Evolutionary conservation across 2,797 vertebrate species (phyloP).

Genomic region (Pelochelys cantorii): DNA sequence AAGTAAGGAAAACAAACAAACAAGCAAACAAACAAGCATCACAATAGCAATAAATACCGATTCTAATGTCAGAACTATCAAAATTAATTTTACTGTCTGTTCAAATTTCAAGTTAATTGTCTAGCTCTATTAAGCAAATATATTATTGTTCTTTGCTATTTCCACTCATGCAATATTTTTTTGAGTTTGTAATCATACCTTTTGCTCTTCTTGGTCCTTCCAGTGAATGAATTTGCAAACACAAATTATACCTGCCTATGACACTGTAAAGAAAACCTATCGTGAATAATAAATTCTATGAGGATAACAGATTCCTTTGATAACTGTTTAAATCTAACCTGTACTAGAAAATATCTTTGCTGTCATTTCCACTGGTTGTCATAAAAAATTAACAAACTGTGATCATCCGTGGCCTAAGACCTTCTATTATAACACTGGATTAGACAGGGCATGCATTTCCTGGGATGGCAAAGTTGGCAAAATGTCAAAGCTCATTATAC

Average conservation of each 20-base stretch:
- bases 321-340: neutral
- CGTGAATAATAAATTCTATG: neutral
- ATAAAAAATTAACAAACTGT: neutral
- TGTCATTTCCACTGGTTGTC: neutral
- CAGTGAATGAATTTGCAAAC: neutral
- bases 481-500: conserved; percentile 66
- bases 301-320: neutral
- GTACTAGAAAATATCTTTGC: neutral
- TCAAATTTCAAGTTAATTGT: neutral
- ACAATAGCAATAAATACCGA: neutral
- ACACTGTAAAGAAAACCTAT: neutral
- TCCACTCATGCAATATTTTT: neutral
- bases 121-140: neutral
- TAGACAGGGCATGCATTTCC: conserved; percentile 36
- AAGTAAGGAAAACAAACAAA: neutral
- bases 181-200: neutral
- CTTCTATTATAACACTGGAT: conserved; percentile 43
- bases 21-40: neutral
- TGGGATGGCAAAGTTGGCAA: conserved; percentile 70
- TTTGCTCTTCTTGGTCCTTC: neutral
- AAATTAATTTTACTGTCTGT: neutral
- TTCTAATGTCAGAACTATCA: neutral
- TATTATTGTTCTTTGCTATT: neutral
- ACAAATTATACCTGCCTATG: neutral
- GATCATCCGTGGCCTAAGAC: conserved; percentile 45